Evolutionary conservation across 2,888 invertebrate genomes (phyloP).

Genomic region (Ophioninae sp.): DNA sequence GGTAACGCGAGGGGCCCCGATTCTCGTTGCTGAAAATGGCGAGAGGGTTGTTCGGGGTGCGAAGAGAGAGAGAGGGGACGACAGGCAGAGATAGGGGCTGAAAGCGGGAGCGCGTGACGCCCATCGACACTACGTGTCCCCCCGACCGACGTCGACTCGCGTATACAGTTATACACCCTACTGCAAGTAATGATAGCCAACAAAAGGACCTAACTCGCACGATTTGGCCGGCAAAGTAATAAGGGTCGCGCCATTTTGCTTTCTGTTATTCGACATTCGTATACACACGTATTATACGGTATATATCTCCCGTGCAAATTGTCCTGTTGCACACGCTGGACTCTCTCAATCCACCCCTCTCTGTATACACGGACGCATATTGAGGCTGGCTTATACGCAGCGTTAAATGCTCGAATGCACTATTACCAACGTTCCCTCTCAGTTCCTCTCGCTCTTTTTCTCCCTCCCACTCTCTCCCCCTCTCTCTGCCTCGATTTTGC

Average conservation of each 20-base stretch:
- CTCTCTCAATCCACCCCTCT: constrained; percentile 31
- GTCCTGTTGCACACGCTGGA: constrained; percentile 62
- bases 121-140: constrained; percentile 52
- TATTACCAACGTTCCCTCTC: constrained; percentile 20
- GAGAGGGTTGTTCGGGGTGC: neutral
- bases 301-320: constrained; percentile 50
- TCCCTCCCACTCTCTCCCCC: neutral
- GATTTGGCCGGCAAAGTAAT: neutral
- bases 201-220: constrained; percentile 19
- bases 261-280: neutral
- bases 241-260: constrained; percentile 2
- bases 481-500: constrained; percentile 13
- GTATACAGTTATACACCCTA: neutral
- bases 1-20: constrained; percentile 46
- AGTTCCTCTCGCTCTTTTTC: neutral
- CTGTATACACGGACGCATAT: constrained; percentile 40
- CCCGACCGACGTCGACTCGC: neutral
- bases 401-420: constrained; percentile 54
- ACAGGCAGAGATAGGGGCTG: constrained; percentile 26
- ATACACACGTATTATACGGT: neutral
- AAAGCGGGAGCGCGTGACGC: constrained; percentile 54
- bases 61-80: constrained; percentile 9
- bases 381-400: constrained; percentile 32
- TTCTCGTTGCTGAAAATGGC: constrained; percentile 26
- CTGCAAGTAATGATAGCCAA: neutral